Evolutionary conservation across 2,797 vertebrate genomes (phyloP).

Genomic region (Remorina albescens): DNA sequence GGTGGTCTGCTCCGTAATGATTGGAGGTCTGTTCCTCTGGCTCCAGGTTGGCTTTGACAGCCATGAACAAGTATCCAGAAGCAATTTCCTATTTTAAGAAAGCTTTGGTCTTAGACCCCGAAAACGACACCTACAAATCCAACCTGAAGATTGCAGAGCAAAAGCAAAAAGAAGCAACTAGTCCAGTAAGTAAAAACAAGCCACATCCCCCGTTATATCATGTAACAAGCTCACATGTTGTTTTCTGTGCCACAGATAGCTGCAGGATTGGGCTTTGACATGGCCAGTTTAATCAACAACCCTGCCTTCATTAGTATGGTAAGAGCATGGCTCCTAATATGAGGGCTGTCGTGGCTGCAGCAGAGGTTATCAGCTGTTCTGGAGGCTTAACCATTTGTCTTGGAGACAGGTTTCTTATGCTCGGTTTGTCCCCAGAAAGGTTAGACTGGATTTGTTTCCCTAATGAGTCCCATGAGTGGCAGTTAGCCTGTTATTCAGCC

Average conservation of each 20-base stretch:
- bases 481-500: conserved; percentile 35
- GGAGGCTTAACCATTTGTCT: not conserved
- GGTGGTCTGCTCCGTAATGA: no score
- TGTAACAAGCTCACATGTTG: not conserved
- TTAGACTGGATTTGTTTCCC: conserved; percentile 4
- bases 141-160: conserved; percentile 98
- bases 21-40: conserved; percentile 1
- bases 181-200: conserved; percentile 89
- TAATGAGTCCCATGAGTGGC: conserved; percentile 52
- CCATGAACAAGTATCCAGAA: conserved; percentile 95
- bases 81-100: conserved; percentile 96
- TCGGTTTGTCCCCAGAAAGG: conserved; percentile 32
- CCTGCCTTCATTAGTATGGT: conserved; percentile 99
- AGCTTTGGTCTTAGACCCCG: conserved; percentile 95
- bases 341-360: not conserved
- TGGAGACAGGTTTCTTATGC: conserved; percentile 9
- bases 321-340: conserved; percentile 63
- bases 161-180: conserved; percentile 93
- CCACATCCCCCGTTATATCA: not conserved
- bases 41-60: conserved; percentile 92
- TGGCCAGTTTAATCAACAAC: conserved; percentile 99
- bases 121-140: conserved; percentile 97
- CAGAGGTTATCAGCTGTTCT: conserved; percentile 4
- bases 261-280: conserved; percentile 95
- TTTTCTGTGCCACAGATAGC: conserved; percentile 86